These are phyloP conservation scores for Speoplatyrhinus poulsoni DNA, from an alignment of 2,113 vertebrate species.

Conservation along the genomic window DNA sequence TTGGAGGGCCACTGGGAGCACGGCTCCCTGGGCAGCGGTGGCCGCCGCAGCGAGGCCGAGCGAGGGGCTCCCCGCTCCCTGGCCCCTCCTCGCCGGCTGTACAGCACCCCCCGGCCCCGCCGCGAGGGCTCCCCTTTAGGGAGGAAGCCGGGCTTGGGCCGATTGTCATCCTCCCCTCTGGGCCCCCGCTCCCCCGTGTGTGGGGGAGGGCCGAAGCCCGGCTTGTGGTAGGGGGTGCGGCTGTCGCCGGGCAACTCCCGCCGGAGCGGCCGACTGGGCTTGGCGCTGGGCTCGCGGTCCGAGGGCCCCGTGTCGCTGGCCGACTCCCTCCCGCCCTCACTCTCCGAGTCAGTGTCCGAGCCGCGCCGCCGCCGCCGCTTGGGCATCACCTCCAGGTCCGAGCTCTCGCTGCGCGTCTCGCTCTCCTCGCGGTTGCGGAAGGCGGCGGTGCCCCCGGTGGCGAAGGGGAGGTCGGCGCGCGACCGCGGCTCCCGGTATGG, in stretches of 20 bases:
- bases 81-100: constrained; percentile 82
- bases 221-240: constrained; percentile 60
- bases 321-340: constrained; percentile 89
- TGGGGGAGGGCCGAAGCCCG: constrained; percentile 63
- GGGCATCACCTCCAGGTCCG: constrained; percentile 94
- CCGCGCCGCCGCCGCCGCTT: constrained; percentile 90
- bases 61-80: constrained; percentile 87
- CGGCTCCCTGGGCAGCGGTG: constrained; percentile 79
- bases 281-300: constrained; percentile 88
- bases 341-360: constrained; percentile 97
- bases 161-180: constrained; percentile 81
- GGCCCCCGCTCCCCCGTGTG: constrained; percentile 61
- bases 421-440: constrained; percentile 92
- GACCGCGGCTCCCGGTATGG: constrained; percentile 88
- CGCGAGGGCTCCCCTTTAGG: constrained; percentile 93
- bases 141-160: constrained; percentile 91
- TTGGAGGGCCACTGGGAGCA: constrained; percentile 90
- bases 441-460: constrained; percentile 55
- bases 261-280: constrained; percentile 80
- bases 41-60: constrained; percentile 82
- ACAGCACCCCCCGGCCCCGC: constrained; percentile 89
- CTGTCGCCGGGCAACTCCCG: constrained; percentile 68
- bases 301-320: constrained; percentile 92
- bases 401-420: constrained; percentile 97
- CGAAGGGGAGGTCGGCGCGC: constrained; percentile 80